These are phyloP conservation scores for Aphaenogaster rudis DNA, from an alignment of 1,140 invertebrate genomes.

Conservation along the genomic window DNA sequence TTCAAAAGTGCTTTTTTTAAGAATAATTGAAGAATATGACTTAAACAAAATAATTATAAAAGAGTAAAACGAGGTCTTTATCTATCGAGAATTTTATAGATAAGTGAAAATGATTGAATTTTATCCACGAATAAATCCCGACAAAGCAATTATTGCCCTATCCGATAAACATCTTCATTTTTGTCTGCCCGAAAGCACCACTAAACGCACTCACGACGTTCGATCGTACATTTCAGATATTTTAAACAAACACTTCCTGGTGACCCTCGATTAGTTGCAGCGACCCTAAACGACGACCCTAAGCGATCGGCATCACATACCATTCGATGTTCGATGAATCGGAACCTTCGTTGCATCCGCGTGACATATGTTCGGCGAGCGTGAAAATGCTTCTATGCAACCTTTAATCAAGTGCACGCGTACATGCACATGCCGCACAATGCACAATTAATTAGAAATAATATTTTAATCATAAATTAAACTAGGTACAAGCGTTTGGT, in stretches of 20 bases:
- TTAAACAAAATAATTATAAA: not conserved
- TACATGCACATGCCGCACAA: not conserved
- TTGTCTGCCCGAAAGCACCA: not conserved
- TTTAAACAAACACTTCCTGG: constrained; percentile 60
- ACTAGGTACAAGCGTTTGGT: not conserved
- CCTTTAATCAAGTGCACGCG: constrained; percentile 32
- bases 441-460: constrained; percentile 38
- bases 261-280: constrained; percentile 56
- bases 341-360: constrained; percentile 70
- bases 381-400: constrained; percentile 65
- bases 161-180: constrained; percentile 10
- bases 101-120: constrained; percentile 5
- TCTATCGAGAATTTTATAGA: not conserved
- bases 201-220: constrained; percentile 7
- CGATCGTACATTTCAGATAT: constrained; percentile 2
- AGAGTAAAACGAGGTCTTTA: not conserved
- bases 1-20: not conserved
- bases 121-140: not conserved
- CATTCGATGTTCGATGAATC: constrained; percentile 70
- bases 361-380: constrained; percentile 73
- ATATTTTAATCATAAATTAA: constrained; percentile 44
- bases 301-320: constrained; percentile 66
- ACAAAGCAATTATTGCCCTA: not conserved
- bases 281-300: constrained; percentile 63
- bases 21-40: constrained; percentile 1